Base-by-base conservation (phyloP, 2,797 vertebrate genomes). In the Periophthalmus magnuspinnatus region DNA sequence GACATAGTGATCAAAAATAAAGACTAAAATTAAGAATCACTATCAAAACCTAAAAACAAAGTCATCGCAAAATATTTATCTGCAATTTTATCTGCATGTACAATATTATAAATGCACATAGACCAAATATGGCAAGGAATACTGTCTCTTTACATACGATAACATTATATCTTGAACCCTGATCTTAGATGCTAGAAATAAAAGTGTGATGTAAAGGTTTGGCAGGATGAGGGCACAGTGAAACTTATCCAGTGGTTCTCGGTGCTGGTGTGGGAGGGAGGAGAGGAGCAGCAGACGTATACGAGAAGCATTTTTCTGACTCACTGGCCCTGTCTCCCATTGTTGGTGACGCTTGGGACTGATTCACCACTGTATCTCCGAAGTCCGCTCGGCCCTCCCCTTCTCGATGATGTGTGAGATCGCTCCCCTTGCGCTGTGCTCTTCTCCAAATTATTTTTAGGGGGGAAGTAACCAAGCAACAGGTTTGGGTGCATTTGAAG, bases 361-460 rank as follows among this genome's bases (percentile, higher is more conserved):
- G 88, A 90, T 85, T 84, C 82, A 82, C 86, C 76, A 82, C 79
- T 67, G 32, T 90, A 90, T 91, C 91, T 86, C 81, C 48, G 78
- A 72, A 84, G 85, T 88, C 90, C 86, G 87, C 86, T 89, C 86
- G 83, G 78, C 86, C 73, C 82, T 89, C 86, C 83, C 87, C 83
- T 79, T 78, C 71, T 84, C 79, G 86, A 85, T 88, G 87, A 90
- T 90, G 81, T 84, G 84, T 71, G 82, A 88, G 86, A 91, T 86
- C 76, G 81, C 86, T 88, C 86, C 87, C 83, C 58, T 68, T 88
- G 86, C 80, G 86, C 84, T 85, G 81, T 84, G 41, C 41, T 45
- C 67, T 76, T 55, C 71, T 67, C 67, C 71, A 67, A 67, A 13
- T 71, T 61, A 64, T 74, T 77, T 86, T 71, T 65, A 50, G 77